These are phyloP conservation scores for Eristalinus sepulchralis DNA, from an alignment of 2,888 invertebrate genomes.

Conservation along the genomic window DNA sequence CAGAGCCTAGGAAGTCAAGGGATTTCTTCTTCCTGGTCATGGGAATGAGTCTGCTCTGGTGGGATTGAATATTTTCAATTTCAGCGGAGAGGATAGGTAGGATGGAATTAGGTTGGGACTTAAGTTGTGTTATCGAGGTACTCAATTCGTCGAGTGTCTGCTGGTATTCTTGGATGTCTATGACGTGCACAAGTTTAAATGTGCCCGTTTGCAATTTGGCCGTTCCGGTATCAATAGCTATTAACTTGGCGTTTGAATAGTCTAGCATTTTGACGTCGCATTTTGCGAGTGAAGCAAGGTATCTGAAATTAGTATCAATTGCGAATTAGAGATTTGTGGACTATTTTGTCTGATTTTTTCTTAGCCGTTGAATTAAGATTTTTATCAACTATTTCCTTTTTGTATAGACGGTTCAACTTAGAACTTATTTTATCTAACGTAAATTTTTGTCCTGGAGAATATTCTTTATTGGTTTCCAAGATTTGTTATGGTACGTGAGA, in stretches of 20 bases:
- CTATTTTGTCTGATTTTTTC: slow-evolving; percentile 1
- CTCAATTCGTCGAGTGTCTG: no score
- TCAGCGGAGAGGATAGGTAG: not conserved
- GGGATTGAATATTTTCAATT: not conserved
- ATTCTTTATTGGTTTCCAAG: not conserved
- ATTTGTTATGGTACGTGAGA: not conserved
- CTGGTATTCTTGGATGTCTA: no score
- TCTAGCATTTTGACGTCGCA: not conserved
- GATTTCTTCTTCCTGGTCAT: slow-evolving; percentile 15
- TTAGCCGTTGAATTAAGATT: not conserved
- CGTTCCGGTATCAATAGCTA: no score
- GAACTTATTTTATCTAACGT: not conserved
- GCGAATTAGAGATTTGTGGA: not conserved
- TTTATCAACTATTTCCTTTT: not conserved
- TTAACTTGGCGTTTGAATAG: not conserved
- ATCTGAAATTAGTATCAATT: not conserved
- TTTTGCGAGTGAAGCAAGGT: not conserved
- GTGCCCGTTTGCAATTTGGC: no score
- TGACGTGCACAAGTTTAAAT: no score
- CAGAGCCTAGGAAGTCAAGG: slow-evolving; percentile 37
- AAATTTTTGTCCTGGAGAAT: not conserved
- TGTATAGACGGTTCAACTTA: not conserved
- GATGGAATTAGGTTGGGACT: not conserved
- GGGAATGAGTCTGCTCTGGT: slow-evolving; percentile 5
- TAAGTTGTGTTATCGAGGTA: not conserved